Evolutionary conservation across 2,113 vertebrate genomes (phyloP).

Genomic region (Plecotus auritus): DNA sequence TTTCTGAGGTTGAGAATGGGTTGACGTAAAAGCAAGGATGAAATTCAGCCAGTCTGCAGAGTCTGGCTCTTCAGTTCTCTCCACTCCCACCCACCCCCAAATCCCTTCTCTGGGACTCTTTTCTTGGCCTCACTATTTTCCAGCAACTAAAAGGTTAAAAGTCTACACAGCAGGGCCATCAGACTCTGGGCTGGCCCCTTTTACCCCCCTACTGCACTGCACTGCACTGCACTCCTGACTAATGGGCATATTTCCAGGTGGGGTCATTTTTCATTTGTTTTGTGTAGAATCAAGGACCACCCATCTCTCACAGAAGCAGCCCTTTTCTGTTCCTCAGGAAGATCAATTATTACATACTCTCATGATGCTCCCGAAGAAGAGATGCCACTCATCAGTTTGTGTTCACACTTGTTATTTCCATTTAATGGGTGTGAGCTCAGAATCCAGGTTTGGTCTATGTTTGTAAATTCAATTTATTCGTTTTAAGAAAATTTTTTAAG

Average conservation of each 20-base stretch:
- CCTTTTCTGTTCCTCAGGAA: background rate
- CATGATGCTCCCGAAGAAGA: background rate
- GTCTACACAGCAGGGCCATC: background rate
- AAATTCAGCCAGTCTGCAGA: background rate
- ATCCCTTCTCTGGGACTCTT: background rate
- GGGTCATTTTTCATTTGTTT: background rate
- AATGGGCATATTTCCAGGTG: fast-evolving
- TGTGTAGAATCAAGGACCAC: background rate
- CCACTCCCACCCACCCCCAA: background rate
- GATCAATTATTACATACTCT: background rate
- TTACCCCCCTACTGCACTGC: background rate
- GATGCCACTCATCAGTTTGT: background rate
- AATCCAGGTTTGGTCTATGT: background rate
- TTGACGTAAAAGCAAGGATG: background rate
- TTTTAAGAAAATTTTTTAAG: background rate
- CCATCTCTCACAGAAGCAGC: background rate
- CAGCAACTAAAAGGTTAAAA: background rate
- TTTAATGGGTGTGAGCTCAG: background rate
- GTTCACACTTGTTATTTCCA: background rate
- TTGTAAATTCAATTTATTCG: background rate
- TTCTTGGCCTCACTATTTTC: background rate
- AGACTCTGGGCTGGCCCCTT: too few species aligned
- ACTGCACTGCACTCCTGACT: background rate
- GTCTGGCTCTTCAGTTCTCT: background rate
- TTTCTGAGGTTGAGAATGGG: background rate